A percentile compares a stretch with the other conserved stretches of the same genome.
phyloP scores from a whole-genome alignment of 2,888 invertebrate species.

The Notocelia uddmanniana region DNA sequence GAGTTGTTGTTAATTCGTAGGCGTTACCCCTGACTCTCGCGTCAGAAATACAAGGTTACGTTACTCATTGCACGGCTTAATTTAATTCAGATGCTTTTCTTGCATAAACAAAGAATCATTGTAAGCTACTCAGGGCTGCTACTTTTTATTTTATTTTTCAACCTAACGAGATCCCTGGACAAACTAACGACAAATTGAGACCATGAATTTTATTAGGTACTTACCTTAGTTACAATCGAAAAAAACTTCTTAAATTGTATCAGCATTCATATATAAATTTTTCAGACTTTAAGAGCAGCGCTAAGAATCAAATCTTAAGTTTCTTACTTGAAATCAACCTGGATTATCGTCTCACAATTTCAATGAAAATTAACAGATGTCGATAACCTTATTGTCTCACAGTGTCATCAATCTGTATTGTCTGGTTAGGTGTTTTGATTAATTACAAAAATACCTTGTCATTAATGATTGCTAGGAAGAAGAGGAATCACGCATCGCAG shows the following conservation, averaged over 20 bases:
- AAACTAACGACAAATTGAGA: background rate
- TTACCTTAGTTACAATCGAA: no score
- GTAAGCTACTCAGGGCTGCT: conserved; percentile 7
- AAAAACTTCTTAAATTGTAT: no score
- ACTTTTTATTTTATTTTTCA: background rate
- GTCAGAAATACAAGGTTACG: conserved; percentile 67
- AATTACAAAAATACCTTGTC: background rate
- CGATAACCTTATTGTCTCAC: background rate
- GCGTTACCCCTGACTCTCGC: conserved; percentile 67
- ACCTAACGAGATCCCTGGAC: background rate
- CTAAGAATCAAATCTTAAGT: no score
- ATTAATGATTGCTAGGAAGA: background rate
- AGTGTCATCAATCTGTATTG: background rate
- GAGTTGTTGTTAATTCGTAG: conserved; percentile 73
- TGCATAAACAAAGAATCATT: conserved; percentile 38
- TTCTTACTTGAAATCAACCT: no score
- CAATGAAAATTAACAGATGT: background rate
- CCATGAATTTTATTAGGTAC: background rate
- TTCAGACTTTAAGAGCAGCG: no score
- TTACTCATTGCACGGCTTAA: conserved; percentile 65
- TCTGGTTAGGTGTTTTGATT: background rate
- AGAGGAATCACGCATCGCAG: no score
- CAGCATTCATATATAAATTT: no score
- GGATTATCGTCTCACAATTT: background rate
- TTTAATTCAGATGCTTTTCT: conserved; percentile 36